Evolutionary conservation across 2,113 vertebrate genomes (phyloP), one percentile per base, ranked within the genome.

Genomic region (Chrysochloris asiatica): DNA sequence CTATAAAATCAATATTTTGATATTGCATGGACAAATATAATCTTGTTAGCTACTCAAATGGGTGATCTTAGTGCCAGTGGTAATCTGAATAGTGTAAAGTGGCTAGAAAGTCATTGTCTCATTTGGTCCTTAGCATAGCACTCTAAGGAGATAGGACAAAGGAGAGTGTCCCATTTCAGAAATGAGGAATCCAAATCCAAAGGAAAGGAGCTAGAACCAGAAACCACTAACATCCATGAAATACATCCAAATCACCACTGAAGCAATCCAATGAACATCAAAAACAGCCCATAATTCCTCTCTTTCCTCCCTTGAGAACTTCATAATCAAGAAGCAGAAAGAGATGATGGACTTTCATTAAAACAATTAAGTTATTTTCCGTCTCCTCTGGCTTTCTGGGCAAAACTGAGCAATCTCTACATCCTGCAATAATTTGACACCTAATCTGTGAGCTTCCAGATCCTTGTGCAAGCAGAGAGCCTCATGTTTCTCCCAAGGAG

Each of bases 311-410:
- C 87, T 52, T 41, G 93, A 84, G 79, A 80, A 69, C 30, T 38
- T 88, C 52, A 28, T 65, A 83, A 33, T 87, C 78, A 95, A 90
- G 79, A 95, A 41, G 30, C 89, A 80, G 71, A 73, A 94, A 93
- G 78, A 91, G 12, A 85, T 86, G 81, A 77, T 8, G 67, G 12
- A 88, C 73, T 52, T 79, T 43, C 73, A 86, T 36, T 3, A 81
- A 33, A 87, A 67, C 65, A 89, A 94, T 89, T 85, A 75, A 59
- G 88, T 86, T 73, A 45, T 85, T 88, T 83, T 86, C 26, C 78
- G 41, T 72, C 52, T 91, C 48, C 38, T 48, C 71, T 63, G 59
- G 88, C 52, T 76, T 63, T 72, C 43, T 41, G 85, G 65, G 4
- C 71, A 88, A 86, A 86, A 30, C 75, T 43, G 65, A 94, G 61